Evolutionary conservation across 2,113 vertebrate genomes (phyloP), one percentile per base, ranked within the genome.

Genomic region (Gambusia holbrooki): DNA sequence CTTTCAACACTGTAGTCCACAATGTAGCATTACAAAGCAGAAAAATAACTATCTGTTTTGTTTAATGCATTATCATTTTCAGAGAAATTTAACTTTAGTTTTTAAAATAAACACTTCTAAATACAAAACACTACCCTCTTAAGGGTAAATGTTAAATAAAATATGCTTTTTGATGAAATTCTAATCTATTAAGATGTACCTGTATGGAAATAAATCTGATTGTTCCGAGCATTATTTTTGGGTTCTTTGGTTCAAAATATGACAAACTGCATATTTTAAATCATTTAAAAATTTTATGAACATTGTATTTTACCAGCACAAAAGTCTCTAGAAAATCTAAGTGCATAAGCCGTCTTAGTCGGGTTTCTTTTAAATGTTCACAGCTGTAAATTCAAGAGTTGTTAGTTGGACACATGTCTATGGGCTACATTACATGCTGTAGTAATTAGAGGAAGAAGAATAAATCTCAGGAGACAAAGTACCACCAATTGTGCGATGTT

Each of bases 401-500:
- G 63, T 37, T 17, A 25, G 66, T 74, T 65, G 54, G 30, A 74
- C 42, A 62, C 69, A 10, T 58, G 45, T 17, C 25, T n/a, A 17
- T n/a, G 25, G 51, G 25, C 25, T 73, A 69, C 66, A 73, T 22
- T 54, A 62, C 79, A 82, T 69, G 73, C 87, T 85, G 73, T n/a
- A 14, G 1, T 28, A n/a, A 63, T 64, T 65, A 64, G 30, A 54
- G 64, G n/a, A 66, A 74, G 51, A 60, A 27, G 64, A 22, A 70
- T 6, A 69, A 74, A 66, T 54, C 62, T 58, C n/a, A 69, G 30
- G 58, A 60, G 71, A 63, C 42, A 68, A 62, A 66, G 45, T n/a
- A 66, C 29, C 54, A 37, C 15, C 51, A 15, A 66, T 7, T 67
- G 66, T 73, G 51, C 9, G 58, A 19, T 1, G 3, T 9, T 74